Conservation (phyloP, 1,140 invertebrate genomes). For the Protaetia brevitarsis region DNA sequence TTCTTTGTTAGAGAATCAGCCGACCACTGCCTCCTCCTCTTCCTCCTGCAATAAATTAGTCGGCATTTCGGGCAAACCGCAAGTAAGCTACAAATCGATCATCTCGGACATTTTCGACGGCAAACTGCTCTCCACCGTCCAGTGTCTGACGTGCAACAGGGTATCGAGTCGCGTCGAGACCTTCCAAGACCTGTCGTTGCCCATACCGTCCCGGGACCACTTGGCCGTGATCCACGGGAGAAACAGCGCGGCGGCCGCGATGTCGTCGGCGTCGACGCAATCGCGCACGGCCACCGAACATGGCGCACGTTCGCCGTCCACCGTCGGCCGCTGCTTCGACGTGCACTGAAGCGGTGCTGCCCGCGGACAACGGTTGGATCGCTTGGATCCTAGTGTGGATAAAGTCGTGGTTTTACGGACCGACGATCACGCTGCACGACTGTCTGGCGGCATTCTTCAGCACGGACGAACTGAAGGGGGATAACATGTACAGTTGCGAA, state of each 20-base stretch:
- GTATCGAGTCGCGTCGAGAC: conserved; percentile 54
- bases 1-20: conserved; percentile 7
- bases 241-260: neutral
- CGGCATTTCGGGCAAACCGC: too few relatives aligned
- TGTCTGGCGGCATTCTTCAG: conserved; percentile 97
- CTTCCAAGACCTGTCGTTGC: conserved; percentile 80
- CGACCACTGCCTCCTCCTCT: neutral
- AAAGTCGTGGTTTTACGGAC: conserved; percentile 88
- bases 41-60: too few relatives aligned
- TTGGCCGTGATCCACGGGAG: conserved; percentile 75
- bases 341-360: conserved; percentile 48
- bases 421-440: conserved; percentile 87
- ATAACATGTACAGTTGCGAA: conserved; percentile 98
- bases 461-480: conserved; percentile 95
- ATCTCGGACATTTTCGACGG: conserved; percentile 95
- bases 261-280: neutral
- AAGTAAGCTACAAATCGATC: conserved; percentile 64
- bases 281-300: conserved; percentile 31
- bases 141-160: conserved; percentile 92
- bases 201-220: conserved; percentile 92
- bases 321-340: conserved; percentile 39
- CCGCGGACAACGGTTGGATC: conserved; percentile 62
- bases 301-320: too few relatives aligned
- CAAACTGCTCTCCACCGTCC: conserved; percentile 88
- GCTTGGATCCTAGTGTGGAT: conserved; percentile 83